Conservation (phyloP, 2,113 vertebrate species). For the Galemys pyrenaicus region DNA sequence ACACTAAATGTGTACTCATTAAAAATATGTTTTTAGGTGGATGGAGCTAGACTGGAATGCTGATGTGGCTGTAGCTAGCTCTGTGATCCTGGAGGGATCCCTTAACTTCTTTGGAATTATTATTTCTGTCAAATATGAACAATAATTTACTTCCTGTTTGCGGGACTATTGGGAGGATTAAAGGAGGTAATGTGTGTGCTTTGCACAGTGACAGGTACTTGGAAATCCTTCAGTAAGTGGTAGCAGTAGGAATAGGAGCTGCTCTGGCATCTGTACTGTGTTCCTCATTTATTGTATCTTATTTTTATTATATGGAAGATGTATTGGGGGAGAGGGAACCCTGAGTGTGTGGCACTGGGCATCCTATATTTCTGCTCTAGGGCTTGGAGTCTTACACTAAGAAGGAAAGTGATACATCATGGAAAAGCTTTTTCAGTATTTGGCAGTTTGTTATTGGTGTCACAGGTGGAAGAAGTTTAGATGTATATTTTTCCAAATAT, state of each 20-base stretch:
- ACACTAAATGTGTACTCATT: not conserved
- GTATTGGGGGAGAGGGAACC: not conserved
- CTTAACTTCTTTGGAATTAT: not conserved
- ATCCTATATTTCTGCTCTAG: not conserved
- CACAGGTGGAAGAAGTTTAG: constrained; percentile 45
- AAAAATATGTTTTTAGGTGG: constrained; percentile 13
- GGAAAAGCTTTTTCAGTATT: constrained; percentile 29
- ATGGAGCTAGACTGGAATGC: not conserved
- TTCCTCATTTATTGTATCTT: not conserved
- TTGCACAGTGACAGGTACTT: not conserved
- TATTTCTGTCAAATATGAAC: not conserved
- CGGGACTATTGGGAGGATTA: not conserved
- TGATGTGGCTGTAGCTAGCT: not conserved
- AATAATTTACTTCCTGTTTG: not conserved
- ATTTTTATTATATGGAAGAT: not conserved
- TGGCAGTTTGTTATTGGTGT: constrained; percentile 59
- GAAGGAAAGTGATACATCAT: not conserved
- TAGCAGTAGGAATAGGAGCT: not conserved
- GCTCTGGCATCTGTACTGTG: not conserved
- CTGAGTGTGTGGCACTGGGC: not conserved
- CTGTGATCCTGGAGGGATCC: not conserved
- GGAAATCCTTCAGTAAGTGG: not conserved
- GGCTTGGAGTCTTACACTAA: not conserved
- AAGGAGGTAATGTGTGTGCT: not conserved
- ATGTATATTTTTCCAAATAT: constrained; percentile 66